A percentile compares a stretch with the other conserved stretches of the same genome.
Conservation (phyloP, 2,113 vertebrate species). For the Xiphophorus couchianus region DNA sequence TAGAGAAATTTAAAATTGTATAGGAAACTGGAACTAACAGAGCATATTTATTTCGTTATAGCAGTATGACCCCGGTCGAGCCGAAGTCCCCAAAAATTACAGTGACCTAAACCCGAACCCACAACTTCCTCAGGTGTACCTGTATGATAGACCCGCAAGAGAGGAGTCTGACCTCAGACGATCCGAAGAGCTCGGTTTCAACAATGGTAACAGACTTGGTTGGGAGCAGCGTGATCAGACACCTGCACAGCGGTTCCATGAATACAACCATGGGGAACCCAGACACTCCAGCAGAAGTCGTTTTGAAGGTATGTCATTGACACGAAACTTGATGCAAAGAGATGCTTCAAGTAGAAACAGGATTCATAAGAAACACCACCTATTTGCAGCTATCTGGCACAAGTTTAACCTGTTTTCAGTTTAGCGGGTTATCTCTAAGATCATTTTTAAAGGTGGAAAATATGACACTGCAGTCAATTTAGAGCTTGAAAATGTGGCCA, state of each 20-base stretch:
- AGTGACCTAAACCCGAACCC: constrained; percentile 19
- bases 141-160: constrained; percentile 32
- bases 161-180: constrained; percentile 46
- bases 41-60: constrained; percentile 3
- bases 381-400: no score
- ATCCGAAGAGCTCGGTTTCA: constrained; percentile 23
- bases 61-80: constrained; percentile 46
- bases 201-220: constrained; percentile 29
- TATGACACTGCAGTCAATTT: no score
- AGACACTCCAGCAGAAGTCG: constrained; percentile 28
- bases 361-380: background rate
- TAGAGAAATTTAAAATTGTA: background rate
- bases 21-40: background rate
- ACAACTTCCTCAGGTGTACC: constrained; percentile 10
- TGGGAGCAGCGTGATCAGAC: constrained; percentile 30
- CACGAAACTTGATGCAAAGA: background rate
- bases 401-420: background rate
- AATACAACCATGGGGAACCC: constrained; percentile 33
- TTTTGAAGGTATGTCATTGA: constrained; percentile 50
- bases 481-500: no score
- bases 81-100: constrained; percentile 42
- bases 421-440: no score
- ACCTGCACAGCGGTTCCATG: constrained; percentile 14
- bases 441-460: no score
- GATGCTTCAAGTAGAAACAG: background rate